Base-by-base conservation (phyloP, 1,140 invertebrate genomes). In the Pseudomyrmex concolor region DNA sequence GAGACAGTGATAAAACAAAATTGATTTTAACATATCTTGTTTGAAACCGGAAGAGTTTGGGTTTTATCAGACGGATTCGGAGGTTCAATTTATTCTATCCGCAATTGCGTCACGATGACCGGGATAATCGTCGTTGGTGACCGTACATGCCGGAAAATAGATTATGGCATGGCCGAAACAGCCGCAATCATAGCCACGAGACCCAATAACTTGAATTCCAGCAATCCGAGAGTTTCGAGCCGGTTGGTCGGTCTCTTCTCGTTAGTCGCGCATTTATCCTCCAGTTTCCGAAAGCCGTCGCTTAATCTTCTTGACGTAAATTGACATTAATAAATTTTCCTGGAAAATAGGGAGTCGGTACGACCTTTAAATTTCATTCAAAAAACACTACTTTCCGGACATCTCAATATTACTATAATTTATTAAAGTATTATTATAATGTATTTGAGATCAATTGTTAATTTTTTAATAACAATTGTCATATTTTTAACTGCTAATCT, bases 121-220 rank as follows among this genome's bases (percentile, higher is more conserved):
- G 43, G 43, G 51, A 68, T 68, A 78, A 78, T 78, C 19, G 13
- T 67, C 17, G 57, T 68, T 15, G 10, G 5, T 5, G 34, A 25
- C 10, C 50, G 15, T 9, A 13, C 45, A 51, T 43, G 13, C 3
- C 19, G 54, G 64, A 48, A 78, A 70, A 78, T 34, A 78, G 51
- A 78, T 78, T 78, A 62, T 50, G 17, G 60, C 25, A 59, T 43
- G 15, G n/a, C 2, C 51, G 19, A 78, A 78, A 78, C 54, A 34
- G n/a, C 19, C 19, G 54, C 34, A 77, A 77, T 77, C n/a, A 67
- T 7, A 54, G 25, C 50, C 12, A 5, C 25, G n/a, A 55, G 51
- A 78, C 5, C 15, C 34, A 59, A 78, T 57, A 78, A 45, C 10
- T 78, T 66, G 51, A 22, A 70, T 48, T 57, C 17, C 25, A 64